Evolutionary conservation across 1,140 invertebrate genomes (phyloP).

Genomic region (Cardiocondyla obscurior): DNA sequence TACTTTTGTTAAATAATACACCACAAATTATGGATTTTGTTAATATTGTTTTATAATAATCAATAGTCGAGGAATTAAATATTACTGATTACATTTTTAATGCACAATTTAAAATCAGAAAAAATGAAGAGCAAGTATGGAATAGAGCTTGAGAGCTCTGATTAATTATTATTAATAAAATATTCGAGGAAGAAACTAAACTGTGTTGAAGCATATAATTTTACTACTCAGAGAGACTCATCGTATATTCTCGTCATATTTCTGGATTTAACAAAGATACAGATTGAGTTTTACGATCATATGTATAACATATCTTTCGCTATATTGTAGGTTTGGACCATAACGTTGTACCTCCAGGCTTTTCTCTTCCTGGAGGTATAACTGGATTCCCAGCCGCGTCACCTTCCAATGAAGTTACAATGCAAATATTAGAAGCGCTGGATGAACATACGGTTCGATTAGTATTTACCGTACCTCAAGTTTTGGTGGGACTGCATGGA

Average conservation of each 20-base stretch:
- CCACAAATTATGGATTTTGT: neutral
- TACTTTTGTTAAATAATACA: neutral
- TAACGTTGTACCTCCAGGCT: slow-evolving; percentile 67
- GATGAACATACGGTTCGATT: slow-evolving; percentile 91
- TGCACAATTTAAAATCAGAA: neutral
- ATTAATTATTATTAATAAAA: neutral
- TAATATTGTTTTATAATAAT: neutral
- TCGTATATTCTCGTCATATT: neutral
- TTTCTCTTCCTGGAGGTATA: slow-evolving; percentile 68
- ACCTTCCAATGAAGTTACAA: slow-evolving; percentile 84
- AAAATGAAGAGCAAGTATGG: neutral
- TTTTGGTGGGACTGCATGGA: slow-evolving; percentile 93
- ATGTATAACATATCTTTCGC: neutral
- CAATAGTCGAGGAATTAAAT: neutral
- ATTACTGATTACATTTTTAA: neutral
- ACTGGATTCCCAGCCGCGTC: slow-evolving; percentile 72
- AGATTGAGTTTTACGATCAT: neutral
- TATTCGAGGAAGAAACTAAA: neutral
- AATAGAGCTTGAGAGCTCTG: neutral
- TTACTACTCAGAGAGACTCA: neutral
- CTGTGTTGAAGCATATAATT: neutral
- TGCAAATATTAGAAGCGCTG: slow-evolving; percentile 89
- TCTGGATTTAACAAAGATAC: neutral
- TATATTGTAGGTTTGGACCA: slow-evolving; percentile 75
- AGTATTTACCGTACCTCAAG: slow-evolving; percentile 90